Evolutionary conservation across 2,888 invertebrate species (phyloP).

Genomic region (Parascotia fuliginaria): DNA sequence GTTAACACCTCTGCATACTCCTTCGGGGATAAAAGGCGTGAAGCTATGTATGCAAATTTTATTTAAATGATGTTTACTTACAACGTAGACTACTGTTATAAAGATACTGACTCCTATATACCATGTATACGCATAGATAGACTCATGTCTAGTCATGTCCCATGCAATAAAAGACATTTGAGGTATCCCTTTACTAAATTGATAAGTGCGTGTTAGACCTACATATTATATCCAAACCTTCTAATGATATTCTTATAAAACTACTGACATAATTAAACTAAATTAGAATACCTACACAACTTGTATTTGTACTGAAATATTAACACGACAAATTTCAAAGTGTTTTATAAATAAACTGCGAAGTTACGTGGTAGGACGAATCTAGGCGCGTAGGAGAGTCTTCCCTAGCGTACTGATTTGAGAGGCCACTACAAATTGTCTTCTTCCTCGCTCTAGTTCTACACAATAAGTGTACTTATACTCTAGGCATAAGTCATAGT

Average conservation of each 20-base stretch:
- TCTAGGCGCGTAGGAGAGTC: conserved; percentile 73
- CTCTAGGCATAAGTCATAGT: conserved; percentile 62
- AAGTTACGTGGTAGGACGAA: conserved; percentile 63
- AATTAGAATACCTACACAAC: conserved; percentile 28
- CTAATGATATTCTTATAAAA: conserved; percentile 1
- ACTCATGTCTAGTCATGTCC: no score
- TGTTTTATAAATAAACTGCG: conserved; percentile 59
- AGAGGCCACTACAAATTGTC: conserved; percentile 82
- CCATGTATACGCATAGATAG: no score
- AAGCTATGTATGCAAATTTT: no score
- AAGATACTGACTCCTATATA: no score
- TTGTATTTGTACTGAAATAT: conserved; percentile 8
- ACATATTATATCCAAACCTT: no score
- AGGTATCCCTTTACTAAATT: no score
- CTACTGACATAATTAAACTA: conserved; percentile 18
- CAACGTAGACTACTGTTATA: no score
- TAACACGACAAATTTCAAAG: conserved; percentile 21
- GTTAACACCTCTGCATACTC: no score
- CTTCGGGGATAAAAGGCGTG: no score
- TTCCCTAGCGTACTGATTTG: conserved; percentile 80
- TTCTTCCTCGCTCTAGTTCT: conserved; percentile 72
- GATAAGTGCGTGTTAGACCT: no score
- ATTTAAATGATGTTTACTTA: no score
- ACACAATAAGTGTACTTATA: conserved; percentile 70
- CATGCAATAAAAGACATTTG: no score